Evolutionary conservation across 2,797 vertebrate species (phyloP), one percentile per base, ranked within the genome.

Genomic region (Brotula barbata): DNA sequence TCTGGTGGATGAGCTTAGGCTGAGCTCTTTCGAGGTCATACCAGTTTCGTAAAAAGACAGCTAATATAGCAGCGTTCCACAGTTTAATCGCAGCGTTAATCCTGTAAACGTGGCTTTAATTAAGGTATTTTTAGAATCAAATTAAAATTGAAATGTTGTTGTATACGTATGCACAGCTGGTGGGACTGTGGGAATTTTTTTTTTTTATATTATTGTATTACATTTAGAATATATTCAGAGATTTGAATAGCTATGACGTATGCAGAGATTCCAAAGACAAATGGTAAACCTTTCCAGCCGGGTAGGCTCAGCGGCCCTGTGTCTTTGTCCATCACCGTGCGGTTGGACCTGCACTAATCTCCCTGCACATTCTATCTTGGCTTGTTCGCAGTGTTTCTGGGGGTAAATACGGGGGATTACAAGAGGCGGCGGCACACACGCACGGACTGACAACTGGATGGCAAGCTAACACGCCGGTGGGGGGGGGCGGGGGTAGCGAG

Each of bases 321-420:
- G 42, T 55, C 11, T 62, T 60, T 34, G 25, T 37, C 21, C 33
- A 33, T 61, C 20, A 54, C 40, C 17, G 20, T 43, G 33, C 51
- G 55, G 50, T 20, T 65, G 64, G 80, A 77, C 76, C 66, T 69
- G 56, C 43, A 36, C 47, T 78, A 80, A 83, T 84, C 80, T 75
- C 68, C 52, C 45, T 14, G 20, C 65, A 52, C 57, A 58, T 70
- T 63, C 70, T 39, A 23, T 10, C 20, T 10, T 45, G 40, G 23
- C 39, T 55, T 66, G 81, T 68, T 64, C 75, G 78, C 50, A 64
- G 48, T 3, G 14, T 60, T 66, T 41, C 46, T 51, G 73, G 58
- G 66, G 77, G 63, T 83, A 78, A 77, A 78, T 54, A 77, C 81
- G 64, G 3, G 17, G 58, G 82, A 86, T 88, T 84, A 86, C 60